Conservation (phyloP, 2,113 vertebrate species). For the Abramis brama region DNA sequence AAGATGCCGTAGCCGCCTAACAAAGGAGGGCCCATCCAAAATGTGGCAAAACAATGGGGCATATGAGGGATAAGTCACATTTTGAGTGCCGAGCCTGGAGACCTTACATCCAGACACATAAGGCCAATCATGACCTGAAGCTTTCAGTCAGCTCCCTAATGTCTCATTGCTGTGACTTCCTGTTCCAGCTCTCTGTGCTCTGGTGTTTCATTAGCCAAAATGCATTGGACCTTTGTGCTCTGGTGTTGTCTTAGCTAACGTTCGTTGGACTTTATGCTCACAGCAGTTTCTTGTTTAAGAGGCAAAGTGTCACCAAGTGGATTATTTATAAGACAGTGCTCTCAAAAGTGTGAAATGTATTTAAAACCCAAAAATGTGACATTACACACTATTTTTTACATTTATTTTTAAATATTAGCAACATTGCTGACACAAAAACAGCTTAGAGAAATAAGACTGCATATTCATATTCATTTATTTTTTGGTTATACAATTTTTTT, state of each 20-base stretch:
- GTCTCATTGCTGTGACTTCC: constrained; percentile 54
- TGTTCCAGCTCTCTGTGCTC: constrained; percentile 60
- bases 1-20: constrained; percentile 92
- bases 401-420: background rate
- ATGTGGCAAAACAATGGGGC: constrained; percentile 99
- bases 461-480: background rate
- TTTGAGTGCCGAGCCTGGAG: constrained; percentile 81
- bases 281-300: constrained; percentile 65
- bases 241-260: constrained; percentile 79
- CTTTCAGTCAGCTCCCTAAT: constrained; percentile 48
- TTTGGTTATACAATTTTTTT: no score
- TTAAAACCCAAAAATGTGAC: constrained; percentile 20
- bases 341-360: constrained; percentile 67
- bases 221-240: constrained; percentile 79
- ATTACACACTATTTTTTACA: background rate
- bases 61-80: constrained; percentile 98
- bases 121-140: constrained; percentile 77
- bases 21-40: constrained; percentile 92
- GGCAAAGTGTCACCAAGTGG: constrained; percentile 76
- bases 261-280: constrained; percentile 77
- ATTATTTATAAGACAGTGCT: constrained; percentile 82
- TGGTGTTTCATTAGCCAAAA: constrained; percentile 64
- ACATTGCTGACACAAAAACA: background rate
- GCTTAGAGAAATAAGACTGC: background rate
- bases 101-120: constrained; percentile 52